A percentile compares a stretch with the other conserved stretches of the same genome.
Evolutionary conservation across 2,113 vertebrate genomes (phyloP).

Genomic region (Hippocampus comes): DNA sequence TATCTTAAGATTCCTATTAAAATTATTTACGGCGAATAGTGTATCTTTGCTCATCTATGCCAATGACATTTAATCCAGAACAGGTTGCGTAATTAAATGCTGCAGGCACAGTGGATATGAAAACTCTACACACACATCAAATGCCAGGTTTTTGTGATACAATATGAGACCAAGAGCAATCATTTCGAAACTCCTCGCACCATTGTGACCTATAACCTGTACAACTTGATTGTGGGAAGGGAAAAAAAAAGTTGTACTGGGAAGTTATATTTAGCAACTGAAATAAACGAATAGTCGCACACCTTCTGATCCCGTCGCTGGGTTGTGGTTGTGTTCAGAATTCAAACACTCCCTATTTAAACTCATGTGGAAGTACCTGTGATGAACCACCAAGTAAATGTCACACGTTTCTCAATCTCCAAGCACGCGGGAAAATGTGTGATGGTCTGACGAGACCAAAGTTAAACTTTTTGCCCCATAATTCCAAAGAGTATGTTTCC

Average conservation of each 20-base stretch:
- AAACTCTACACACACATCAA: neutral
- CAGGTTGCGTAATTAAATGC: neutral
- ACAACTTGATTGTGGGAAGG: neutral
- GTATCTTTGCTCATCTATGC: no score
- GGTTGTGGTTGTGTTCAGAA: neutral
- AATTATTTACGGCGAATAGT: no score
- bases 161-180: neutral
- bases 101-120: neutral
- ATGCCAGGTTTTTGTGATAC: neutral
- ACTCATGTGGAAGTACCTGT: neutral
- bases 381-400: neutral
- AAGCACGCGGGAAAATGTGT: neutral
- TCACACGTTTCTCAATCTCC: neutral
- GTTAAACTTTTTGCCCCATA: neutral
- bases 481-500: no score
- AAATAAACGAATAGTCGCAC: neutral
- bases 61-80: neutral
- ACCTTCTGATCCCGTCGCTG: neutral
- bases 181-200: neutral
- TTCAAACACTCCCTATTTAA: neutral
- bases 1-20: no score
- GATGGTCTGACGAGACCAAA: neutral
- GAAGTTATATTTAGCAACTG: no score
- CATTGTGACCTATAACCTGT: neutral
- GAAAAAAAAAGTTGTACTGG: neutral